Conservation (phyloP, 2,888 invertebrate genomes). For the Neria commutata region DNA sequence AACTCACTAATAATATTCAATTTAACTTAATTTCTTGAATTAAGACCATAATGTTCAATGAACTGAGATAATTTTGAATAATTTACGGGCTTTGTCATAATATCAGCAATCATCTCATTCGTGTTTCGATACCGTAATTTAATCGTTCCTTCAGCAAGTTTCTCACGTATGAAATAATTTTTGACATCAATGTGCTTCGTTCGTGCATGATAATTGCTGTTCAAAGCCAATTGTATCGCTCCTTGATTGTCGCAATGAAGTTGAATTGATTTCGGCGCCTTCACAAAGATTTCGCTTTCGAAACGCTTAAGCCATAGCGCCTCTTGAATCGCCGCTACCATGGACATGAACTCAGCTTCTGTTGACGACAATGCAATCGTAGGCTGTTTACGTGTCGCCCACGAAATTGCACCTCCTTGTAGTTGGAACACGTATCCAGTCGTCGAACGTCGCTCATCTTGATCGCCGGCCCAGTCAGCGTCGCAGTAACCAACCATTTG, state of each 20-base stretch:
- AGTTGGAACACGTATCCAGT: constrained; percentile 26
- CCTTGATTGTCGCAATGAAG: constrained; percentile 20
- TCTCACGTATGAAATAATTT: constrained; percentile 15
- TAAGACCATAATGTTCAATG: too few relatives aligned
- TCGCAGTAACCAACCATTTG: constrained; percentile 12
- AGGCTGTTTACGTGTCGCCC: constrained; percentile 29
- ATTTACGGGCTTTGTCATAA: constrained; percentile 16
- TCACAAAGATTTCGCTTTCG: not conserved
- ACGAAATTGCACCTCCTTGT: constrained; percentile 27
- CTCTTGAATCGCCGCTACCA: constrained; percentile 30
- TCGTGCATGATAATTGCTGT: constrained; percentile 15
- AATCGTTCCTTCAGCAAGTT: constrained; percentile 5
- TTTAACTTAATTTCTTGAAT: too few relatives aligned
- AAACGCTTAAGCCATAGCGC: constrained; percentile 27
- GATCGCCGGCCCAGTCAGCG: constrained; percentile 26
- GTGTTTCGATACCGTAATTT: constrained; percentile 6
- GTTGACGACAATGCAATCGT: constrained; percentile 32
- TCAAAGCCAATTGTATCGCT: constrained; percentile 15
- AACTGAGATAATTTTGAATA: too few relatives aligned
- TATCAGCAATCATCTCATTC: constrained; percentile 13
- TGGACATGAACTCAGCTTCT: constrained; percentile 33
- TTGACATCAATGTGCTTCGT: constrained; percentile 21
- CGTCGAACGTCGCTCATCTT: constrained; percentile 25
- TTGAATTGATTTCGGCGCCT: not conserved
- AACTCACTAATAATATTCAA: too few relatives aligned